These are phyloP conservation scores for Ectemnius continuus DNA, from an alignment of 2,888 invertebrate genomes.

Conservation along the genomic window DNA sequence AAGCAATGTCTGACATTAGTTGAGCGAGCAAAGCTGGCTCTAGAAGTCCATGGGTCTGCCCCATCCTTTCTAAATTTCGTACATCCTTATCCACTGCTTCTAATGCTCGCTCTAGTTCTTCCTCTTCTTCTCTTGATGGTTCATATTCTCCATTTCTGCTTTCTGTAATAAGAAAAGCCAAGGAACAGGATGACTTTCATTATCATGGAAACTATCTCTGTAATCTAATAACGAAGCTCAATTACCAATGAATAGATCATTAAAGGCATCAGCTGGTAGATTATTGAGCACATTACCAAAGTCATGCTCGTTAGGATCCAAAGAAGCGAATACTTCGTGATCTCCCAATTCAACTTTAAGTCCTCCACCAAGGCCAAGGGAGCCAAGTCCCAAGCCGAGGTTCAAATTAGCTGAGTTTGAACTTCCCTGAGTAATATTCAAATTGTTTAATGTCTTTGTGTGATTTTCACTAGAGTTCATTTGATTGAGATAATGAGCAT, in stretches of 20 bases:
- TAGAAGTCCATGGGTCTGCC: slow-evolving; percentile 81
- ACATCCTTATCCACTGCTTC: slow-evolving; percentile 88
- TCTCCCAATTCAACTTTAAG: slow-evolving; percentile 75
- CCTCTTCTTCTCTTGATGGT: slow-evolving; percentile 89
- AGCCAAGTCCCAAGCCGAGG: slow-evolving; percentile 72
- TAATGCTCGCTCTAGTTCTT: slow-evolving; percentile 91
- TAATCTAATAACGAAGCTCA: slow-evolving; percentile 8
- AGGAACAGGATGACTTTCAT: too few relatives aligned
- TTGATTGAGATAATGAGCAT: slow-evolving; percentile 62
- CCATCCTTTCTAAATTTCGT: slow-evolving; percentile 85
- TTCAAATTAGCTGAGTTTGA: slow-evolving; percentile 68
- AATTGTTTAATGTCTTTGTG: slow-evolving; percentile 73
- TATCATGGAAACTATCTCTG: too few relatives aligned
- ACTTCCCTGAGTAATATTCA: slow-evolving; percentile 68
- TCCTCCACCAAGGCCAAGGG: slow-evolving; percentile 68
- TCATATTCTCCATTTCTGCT: slow-evolving; percentile 86
- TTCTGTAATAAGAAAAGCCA: slow-evolving; percentile 74
- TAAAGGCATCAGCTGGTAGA: slow-evolving; percentile 89
- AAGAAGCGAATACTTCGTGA: slow-evolving; percentile 76
- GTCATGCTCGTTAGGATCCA: slow-evolving; percentile 83
- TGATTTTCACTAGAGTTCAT: slow-evolving; percentile 67
- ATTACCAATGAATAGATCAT: slow-evolving; percentile 88
- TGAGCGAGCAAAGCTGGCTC: slow-evolving; percentile 80
- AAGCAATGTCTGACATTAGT: slow-evolving; percentile 77
- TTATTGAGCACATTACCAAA: slow-evolving; percentile 88